Percentiles rank a stretch among this genome's conserved stretches.
These are phyloP conservation scores for Coturnix japonica DNA, from an alignment of 2,113 vertebrate genomes.

Conservation along the genomic window DNA sequence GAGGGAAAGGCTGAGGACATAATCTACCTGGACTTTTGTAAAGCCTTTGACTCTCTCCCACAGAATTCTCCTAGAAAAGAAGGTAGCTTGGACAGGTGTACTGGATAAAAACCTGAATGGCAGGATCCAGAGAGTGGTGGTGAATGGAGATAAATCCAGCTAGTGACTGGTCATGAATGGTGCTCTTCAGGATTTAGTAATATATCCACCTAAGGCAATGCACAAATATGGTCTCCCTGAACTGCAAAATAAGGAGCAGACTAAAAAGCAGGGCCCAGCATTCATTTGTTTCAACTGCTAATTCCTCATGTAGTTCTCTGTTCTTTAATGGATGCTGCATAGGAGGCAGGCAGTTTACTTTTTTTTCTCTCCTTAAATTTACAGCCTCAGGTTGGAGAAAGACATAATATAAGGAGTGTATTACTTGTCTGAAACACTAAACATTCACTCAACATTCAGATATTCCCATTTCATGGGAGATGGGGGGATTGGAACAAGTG, in stretches of 20 bases:
- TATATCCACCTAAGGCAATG: no score
- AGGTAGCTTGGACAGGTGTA: no score
- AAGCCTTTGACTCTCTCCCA: no score
- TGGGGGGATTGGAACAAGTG: background rate
- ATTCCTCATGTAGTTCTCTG: background rate
- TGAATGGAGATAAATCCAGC: no score
- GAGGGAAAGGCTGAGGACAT: no score
- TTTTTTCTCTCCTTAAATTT: background rate
- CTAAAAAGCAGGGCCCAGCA: background rate
- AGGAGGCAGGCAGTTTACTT: background rate
- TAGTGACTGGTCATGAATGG: no score
- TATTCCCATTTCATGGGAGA: background rate
- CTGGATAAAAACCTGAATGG: no score
- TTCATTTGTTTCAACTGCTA: background rate
- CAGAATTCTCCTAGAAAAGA: no score
- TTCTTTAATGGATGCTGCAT: background rate
- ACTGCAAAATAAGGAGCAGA: background rate
- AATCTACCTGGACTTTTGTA: no score
- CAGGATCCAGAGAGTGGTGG: no score
- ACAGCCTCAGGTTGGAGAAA: background rate
- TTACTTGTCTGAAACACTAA: background rate
- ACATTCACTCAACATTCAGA: background rate
- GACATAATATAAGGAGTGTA: background rate
- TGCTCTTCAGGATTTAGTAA: no score
- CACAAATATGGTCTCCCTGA: rapidly evolving